Evolutionary conservation across 2,888 invertebrate genomes (phyloP), one percentile per base, ranked within the genome.

Genomic region (Scrobipalpa atriplicella): DNA sequence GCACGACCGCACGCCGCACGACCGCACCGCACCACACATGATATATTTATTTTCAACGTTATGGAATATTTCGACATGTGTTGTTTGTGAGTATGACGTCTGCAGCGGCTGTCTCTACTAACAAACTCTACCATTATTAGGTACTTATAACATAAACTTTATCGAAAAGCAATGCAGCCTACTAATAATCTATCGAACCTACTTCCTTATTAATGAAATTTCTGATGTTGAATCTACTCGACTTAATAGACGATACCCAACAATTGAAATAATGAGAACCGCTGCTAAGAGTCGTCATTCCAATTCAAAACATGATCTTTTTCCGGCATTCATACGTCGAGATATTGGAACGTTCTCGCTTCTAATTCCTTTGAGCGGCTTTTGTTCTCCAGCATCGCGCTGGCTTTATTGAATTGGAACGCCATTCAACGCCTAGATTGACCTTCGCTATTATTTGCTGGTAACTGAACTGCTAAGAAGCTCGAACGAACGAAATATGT

Each of bases 31-130:
- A 10, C 66, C 43, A 29, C 73, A 72, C 73, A 75, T 77, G 78
- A 75, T 70, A 70, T 79, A 29, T 29, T 3, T 74, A 72, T 71
- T 62, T 77, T 75, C n/a, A n/a, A n/a, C n/a, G 73, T 77, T 73
- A 88, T 89, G 89, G 88, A 86, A 73, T 87, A 89, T 79, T 88
- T 90, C 82, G 84, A 84, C 74, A 86, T 91, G 89, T 91, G 91
- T 81, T 92, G 91, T 36, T 36, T 56, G 91, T 92, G 90, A 92
- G 91, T 90, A 82, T 77, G 75, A 74, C 73, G 74, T 72, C 71
- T 67, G 71, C 41, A 58, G 18, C 41, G 21, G 56, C 29, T n/a
- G 43, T 16, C 52, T 66, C 63, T 39, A 65, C 68, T 67, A 67
- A 52, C 38, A 16, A 29, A n/a, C 36, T 56, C 19, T 52, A 52